Base-by-base conservation (phyloP, 2,888 invertebrate genomes). In the Zaprionus bogoriensis region DNA sequence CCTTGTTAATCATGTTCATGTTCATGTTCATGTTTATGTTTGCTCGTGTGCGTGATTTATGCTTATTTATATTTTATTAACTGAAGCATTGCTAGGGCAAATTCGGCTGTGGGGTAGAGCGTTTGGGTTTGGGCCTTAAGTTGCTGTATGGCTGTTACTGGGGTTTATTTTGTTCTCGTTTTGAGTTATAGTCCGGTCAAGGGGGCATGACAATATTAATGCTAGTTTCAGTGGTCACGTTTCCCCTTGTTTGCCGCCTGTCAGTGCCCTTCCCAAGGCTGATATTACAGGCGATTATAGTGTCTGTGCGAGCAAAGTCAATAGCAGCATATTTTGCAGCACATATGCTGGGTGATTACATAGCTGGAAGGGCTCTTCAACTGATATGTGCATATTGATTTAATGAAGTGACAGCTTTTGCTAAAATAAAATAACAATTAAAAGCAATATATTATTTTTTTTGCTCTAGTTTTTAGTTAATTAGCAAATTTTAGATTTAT, bases 11-110 rank as follows among this genome's bases (percentile, higher is more conserved):
- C 82, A 82, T 81, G 82, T 73, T 74, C 78, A 67, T 76, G 76
- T 60, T 61, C 62, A 54, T 69, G 82, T 73, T 74, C 78, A 67
- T 76, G 76, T 60, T 61, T 59, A 54, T 69, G 74, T 68, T 74
- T 77, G 74, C 69, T 65, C 69, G 74, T 83, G 76, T 80, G 67
- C 79, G 71, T 82, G 82, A 82, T 82, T 82, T 82, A 82, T 81
- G 82, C 71, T 81, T 81, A 82, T 82, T 82, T 82, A 82, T 82
- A 84, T 82, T 84, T 82, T 84, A 82, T 82, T 81, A 77, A 84
- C 84, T 77, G 51, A 38, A 51, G 47, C 72, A 45, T 58, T 64
- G 53, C 12, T 14, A 4, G 20, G 9, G 32, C 9, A 27, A 17
- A 4, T 20, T 32, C 7, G 32, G 30, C 12, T 30, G 14, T 2